Evolutionary conservation across 2,113 vertebrate species (phyloP), one percentile per base, ranked within the genome.

Genomic region (Phodopus roborovskii): DNA sequence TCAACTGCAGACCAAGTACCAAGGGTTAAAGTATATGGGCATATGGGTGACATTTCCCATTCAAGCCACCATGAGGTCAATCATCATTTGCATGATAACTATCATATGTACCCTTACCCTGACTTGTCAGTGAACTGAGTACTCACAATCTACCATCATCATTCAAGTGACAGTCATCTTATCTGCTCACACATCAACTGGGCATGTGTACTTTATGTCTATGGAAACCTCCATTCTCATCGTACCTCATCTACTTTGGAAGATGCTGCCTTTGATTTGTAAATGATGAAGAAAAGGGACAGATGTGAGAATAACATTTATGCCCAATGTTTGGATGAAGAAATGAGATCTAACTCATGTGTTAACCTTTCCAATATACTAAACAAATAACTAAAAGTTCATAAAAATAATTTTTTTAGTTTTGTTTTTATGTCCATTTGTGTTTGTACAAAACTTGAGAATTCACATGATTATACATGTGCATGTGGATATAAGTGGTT

Each of bases 381-480:
- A 88, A 96, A 73, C n/a, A 19, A 83, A 36, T 62, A n/a, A 75
- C 42, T 85, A 50, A 97, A 96, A 39, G 3, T 15, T 39, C 48
- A 48, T 64, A 60, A 83, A 81, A 28, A 13, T 79, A 19, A 15
- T 53, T 33, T 53, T 0, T 53, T 53, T 53, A 79, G 42, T 42
- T 77, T 53, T 78, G 45, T 45, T 45, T 45, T 4, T 45, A 45
- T 45, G 45, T 45, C 45, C 3, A 78, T 30, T 2, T 33, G 28
- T 53, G 28, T 53, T 53, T 79, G 48, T 33, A 28, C 42, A 16
- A 13, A 28, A 48, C 30, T 0, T 30, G 24, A 48, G 28, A 77
- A 26, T 50, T 1, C 26, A 16, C 12, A 28, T 16, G 5, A 16
- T 73, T 22, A 42, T 42, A 12, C 22, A 77, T 28, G 2, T 48